Conservation (phyloP, 30 jellyfish, hydroid and myxozoan species). For the Aurelia sp. region DNA sequence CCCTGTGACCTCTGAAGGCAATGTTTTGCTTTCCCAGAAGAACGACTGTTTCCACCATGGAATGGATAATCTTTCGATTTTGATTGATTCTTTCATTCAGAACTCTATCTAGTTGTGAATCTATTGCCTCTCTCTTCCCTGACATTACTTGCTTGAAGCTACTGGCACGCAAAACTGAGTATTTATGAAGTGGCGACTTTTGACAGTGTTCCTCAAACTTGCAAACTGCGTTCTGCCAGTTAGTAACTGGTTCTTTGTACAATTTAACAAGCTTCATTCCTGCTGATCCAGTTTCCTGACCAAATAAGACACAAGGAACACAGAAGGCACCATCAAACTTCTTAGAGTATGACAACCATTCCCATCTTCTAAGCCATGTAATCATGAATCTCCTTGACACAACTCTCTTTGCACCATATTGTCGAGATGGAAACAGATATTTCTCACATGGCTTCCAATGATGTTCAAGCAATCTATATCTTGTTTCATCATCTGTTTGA, state of each 20-base stretch:
- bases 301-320: slow-evolving; percentile 54
- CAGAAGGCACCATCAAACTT: slow-evolving; percentile 53
- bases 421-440: too few species aligned
- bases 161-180: background rate
- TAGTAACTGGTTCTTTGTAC: slow-evolving; percentile 17
- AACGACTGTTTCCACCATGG: slow-evolving; percentile 44
- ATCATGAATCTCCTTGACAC: slow-evolving; percentile 8
- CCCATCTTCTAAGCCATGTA: slow-evolving; percentile 9
- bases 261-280: background rate
- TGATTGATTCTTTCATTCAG: slow-evolving; percentile 7
- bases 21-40: slow-evolving; percentile 23
- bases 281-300: slow-evolving; percentile 1
- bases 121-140: slow-evolving; percentile 18
- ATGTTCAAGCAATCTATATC: too few species aligned
- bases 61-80: background rate
- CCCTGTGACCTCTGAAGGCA: background rate
- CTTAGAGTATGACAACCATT: slow-evolving; percentile 39
- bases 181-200: background rate
- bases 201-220: background rate
- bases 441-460: too few species aligned
- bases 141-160: slow-evolving; percentile 11
- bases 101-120: background rate
- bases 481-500: too few species aligned
- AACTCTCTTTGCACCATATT: background rate
- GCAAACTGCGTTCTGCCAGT: slow-evolving; percentile 30